Base-by-base conservation (phyloP, 2,113 vertebrate species). In the Chunga burmeisteri region DNA sequence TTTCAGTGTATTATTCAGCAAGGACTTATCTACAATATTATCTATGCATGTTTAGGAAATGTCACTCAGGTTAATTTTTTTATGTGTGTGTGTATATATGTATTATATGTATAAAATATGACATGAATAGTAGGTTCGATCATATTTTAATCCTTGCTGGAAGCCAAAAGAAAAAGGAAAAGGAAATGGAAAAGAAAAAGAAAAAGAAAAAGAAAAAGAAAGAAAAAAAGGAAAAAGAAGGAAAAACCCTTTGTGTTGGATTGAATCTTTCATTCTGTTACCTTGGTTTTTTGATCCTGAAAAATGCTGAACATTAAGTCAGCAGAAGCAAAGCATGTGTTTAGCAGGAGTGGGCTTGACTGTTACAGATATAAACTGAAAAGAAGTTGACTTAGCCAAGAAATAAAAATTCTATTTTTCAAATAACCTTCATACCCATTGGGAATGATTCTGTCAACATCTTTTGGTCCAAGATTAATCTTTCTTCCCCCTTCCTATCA, bases 381-480 rank as follows among this genome's bases (percentile, higher is more conserved):
- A 90, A 87, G 23, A 62, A 75, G 82, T 92, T 95, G 88, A 92
- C 23, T 95, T 47, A 94, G 65, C 38, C 52, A 96, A 92, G 61
- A 75, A 83, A 84, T 20, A 66, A 68, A 93, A 90, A 53, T 71
- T 72, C 14, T 81, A 3, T 84, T 96, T 96, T 95, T 93, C 91
- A 81, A 79, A 91, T 79, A 93, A 74, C 63, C 72, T 94, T 94
- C 75, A 47, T 74, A 81, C 30, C n/a, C 71, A 86, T 65, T 81
- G 38, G 72, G 59, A 88, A 94, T 84, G 80, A 73, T 95, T 95
- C 50, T 94, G 88, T 95, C 86, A 91, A 94, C 90, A 85, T 88
- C 72, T 91, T 93, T 89, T 87, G 55, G n/a, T 93, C 46, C 44
- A 19, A 56, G 83, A 91, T 89, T 92, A 91, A 93, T 96, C 75